Evolutionary conservation across 2,888 invertebrate genomes (phyloP), one percentile per base, ranked within the genome.

Genomic region (Eristalinus sepulchralis): DNA sequence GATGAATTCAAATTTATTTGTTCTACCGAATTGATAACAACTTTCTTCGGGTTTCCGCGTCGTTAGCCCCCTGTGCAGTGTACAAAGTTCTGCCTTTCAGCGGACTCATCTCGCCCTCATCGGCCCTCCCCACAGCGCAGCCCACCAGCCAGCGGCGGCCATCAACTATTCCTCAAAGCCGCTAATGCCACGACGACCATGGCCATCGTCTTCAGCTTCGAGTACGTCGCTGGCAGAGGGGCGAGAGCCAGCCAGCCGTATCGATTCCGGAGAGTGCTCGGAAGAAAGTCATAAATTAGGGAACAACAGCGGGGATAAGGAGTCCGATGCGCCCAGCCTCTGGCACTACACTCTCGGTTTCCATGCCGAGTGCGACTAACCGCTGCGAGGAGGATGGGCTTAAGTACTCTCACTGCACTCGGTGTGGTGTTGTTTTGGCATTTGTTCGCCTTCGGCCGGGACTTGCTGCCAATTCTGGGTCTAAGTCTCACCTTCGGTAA

Each of bases 1-100:
- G 90, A 91, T 91, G 91, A 91, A 91, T 91, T 91, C 89, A 91
- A 91, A 91, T 91, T 91, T 91, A 91, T 91, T 91, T 92, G 91
- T 91, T 90, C 90, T 90, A 90, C 90, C 90, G 90, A 90, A 91
- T 90, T 91, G 91, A 91, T 91, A 91, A 92, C 91, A 91, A 92
- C 91, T 92, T 91, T 91, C 92, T 89, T 91, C 91, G 91, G 90
- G 91, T 91, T 91, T 91, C 91, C 91, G 89, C 91, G 90, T 91
- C 92, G 91, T 91, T 91, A 92, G 90, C 91, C 91, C 89, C 89
- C 89, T 89, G 90, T 91, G 91, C 91, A 91, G 91, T 90, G 89
- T 88, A 31, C 36, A 90, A 90, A 91, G 90, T 91, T 91, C 91
- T 91, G 89, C 89, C 89, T 91, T 91, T 90, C 90, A 89, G 62